Conservation (phyloP, 2,797 vertebrate species). For the Emys orbicularis region DNA sequence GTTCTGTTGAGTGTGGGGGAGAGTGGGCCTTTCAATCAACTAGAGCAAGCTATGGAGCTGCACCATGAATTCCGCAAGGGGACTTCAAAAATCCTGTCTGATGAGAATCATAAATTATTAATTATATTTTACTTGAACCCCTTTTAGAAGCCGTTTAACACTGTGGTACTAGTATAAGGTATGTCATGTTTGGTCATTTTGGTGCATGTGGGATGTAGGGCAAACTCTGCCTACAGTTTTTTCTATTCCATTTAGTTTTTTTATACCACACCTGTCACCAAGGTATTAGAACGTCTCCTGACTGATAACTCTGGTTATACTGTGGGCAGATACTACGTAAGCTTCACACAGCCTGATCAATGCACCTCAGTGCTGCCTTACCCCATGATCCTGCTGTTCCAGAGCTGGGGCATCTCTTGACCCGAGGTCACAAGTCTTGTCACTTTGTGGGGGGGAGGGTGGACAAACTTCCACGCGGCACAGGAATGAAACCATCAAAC, state of each 20-base stretch:
- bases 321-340: background rate
- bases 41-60: background rate
- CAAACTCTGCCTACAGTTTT: conserved; percentile 2
- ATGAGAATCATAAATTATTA: background rate
- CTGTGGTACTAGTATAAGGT: background rate
- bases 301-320: background rate
- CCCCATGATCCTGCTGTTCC: background rate
- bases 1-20: background rate
- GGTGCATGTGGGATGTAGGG: background rate
- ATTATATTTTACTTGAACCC: background rate
- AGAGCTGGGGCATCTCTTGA: background rate
- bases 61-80: background rate
- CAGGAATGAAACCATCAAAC: background rate
- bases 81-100: background rate
- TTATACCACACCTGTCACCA: background rate
- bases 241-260: background rate
- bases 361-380: background rate
- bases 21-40: background rate
- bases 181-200: background rate
- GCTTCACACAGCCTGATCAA: background rate
- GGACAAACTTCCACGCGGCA: background rate
- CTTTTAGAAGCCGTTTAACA: background rate
- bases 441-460: background rate
- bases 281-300: background rate
- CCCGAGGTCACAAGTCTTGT: background rate